These are phyloP conservation scores for Cantharis lateralis DNA, from an alignment of 2,888 invertebrate genomes.

Conservation along the genomic window DNA sequence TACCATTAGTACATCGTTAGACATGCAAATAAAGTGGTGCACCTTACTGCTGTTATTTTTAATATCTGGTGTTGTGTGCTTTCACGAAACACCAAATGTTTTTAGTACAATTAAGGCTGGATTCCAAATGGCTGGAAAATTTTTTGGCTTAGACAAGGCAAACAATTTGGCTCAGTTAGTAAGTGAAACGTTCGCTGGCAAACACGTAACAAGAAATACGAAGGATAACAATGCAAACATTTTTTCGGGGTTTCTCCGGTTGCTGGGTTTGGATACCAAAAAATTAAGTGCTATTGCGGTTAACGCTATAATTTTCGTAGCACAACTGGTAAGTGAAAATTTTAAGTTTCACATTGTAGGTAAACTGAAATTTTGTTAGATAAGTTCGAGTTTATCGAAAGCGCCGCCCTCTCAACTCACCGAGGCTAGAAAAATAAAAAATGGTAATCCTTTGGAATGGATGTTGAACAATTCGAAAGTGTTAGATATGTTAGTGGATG, in stretches of 20 bases:
- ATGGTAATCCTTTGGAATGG: constrained; percentile 63
- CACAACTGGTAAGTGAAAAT: constrained; percentile 71
- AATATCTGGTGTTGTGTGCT: not conserved
- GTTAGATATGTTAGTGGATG: constrained; percentile 62
- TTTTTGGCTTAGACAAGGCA: constrained; percentile 57
- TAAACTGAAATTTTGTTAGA: constrained; percentile 53
- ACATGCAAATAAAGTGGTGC: not conserved
- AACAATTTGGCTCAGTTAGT: constrained; percentile 67
- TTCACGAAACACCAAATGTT: constrained; percentile 42
- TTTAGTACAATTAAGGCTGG: constrained; percentile 58
- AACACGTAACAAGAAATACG: constrained; percentile 34
- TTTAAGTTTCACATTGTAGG: not conserved
- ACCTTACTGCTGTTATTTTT: not conserved
- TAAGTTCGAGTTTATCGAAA: constrained; percentile 62
- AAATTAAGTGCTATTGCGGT: constrained; percentile 82
- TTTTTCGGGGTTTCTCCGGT: constrained; percentile 64
- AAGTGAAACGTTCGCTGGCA: constrained; percentile 59
- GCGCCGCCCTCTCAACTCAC: constrained; percentile 52
- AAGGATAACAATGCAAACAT: constrained; percentile 44
- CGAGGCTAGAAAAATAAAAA: constrained; percentile 40
- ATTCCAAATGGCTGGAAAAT: constrained; percentile 58
- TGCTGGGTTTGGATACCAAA: constrained; percentile 76
- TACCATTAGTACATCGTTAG: not conserved
- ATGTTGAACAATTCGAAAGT: constrained; percentile 67
- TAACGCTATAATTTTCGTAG: constrained; percentile 81